A percentile compares a stretch with the other conserved stretches of the same genome.
Conservation (phyloP, 2,888 invertebrate genomes). For the Mellilla xanthometata region DNA sequence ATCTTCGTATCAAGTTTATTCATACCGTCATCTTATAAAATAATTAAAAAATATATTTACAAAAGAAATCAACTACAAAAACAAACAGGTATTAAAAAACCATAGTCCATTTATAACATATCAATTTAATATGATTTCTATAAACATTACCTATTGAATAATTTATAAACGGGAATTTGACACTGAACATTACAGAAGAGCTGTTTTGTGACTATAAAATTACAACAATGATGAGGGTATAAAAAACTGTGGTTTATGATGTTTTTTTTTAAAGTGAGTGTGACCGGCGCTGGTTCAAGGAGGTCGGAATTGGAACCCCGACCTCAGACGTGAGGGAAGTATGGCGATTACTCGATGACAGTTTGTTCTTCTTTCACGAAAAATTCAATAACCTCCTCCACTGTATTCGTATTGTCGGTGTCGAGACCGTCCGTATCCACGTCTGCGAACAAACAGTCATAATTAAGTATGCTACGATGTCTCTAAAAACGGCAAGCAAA, state of each 20-base stretch:
- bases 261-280: constrained; percentile 42
- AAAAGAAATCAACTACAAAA: constrained; percentile 43
- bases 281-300: constrained; percentile 36
- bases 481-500: no score
- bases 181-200: constrained; percentile 59
- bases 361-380: constrained; percentile 97
- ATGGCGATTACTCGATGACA: constrained; percentile 87
- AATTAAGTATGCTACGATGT: no score
- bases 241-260: constrained; percentile 44
- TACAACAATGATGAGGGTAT: constrained; percentile 45
- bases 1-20: constrained; percentile 55
- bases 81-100: constrained; percentile 68
- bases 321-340: constrained; percentile 52
- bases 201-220: constrained; percentile 29
- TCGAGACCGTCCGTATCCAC: constrained; percentile 97
- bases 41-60: constrained; percentile 31
- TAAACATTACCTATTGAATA: constrained; percentile 77
- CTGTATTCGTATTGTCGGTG: constrained; percentile 92
- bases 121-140: constrained; percentile 79
- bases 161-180: constrained; percentile 65
- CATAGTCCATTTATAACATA: constrained; percentile 73
- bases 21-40: constrained; percentile 46
- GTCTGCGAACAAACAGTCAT: constrained; percentile 81
- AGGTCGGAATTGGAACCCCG: constrained; percentile 51
- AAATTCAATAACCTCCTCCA: constrained; percentile 98